Conservation (phyloP, 2,797 vertebrate species). For the Prunella strophiata region DNA sequence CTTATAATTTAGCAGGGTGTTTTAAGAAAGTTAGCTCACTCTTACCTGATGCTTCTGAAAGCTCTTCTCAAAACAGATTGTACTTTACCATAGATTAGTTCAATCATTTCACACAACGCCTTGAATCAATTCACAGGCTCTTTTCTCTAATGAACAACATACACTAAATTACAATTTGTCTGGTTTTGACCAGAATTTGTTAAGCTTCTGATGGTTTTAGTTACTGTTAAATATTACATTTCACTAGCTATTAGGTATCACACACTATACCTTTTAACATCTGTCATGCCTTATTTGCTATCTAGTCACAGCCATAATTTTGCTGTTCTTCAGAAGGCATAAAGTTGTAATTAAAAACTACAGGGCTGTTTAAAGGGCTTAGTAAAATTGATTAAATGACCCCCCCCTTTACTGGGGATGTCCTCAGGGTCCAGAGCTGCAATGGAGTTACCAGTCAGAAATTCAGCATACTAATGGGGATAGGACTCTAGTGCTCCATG, state of each 20-base stretch:
- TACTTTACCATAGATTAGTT: background rate
- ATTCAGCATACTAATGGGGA: background rate
- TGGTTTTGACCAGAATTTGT: slow-evolving; percentile 15
- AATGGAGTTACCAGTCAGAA: background rate
- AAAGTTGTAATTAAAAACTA: slow-evolving; percentile 34
- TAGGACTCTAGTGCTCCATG: background rate
- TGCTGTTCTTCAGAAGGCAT: slow-evolving; percentile 15
- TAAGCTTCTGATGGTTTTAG: background rate
- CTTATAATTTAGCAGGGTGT: slow-evolving; percentile 13
- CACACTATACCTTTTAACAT: slow-evolving; percentile 7
- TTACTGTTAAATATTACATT: slow-evolving; percentile 5
- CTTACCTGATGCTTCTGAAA: slow-evolving; percentile 17
- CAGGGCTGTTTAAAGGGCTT: slow-evolving; percentile 25
- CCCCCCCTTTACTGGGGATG: background rate
- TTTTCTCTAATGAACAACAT: slow-evolving; percentile 17
- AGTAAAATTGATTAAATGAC: background rate
- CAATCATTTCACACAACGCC: background rate
- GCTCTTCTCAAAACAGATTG: slow-evolving; percentile 33
- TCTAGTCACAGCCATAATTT: slow-evolving; percentile 19
- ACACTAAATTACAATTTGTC: background rate
- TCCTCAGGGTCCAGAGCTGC: slow-evolving; percentile 7
- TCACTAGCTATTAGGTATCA: slow-evolving; percentile 5
- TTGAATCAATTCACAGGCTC: slow-evolving; percentile 1
- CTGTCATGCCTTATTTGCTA: slow-evolving; percentile 16
- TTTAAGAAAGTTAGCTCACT: slow-evolving; percentile 17